Base-by-base conservation (phyloP, 2,888 invertebrate species). In the Cheilosia scutellata region DNA sequence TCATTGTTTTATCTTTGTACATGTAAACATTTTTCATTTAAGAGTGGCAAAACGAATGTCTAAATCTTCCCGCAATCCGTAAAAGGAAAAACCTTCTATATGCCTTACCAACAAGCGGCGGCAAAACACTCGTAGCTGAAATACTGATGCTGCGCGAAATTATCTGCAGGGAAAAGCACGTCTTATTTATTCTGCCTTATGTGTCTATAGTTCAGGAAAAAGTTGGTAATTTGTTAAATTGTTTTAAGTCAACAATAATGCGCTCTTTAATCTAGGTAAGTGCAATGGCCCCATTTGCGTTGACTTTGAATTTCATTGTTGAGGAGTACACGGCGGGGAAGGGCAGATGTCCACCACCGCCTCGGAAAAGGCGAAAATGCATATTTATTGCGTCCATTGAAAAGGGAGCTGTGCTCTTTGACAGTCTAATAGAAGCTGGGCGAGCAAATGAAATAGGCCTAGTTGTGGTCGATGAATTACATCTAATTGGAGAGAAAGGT, bases 121-220 rank as follows among this genome's bases (percentile, higher is more conserved):
- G 99, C 0, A 99, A 99, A 93, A 99, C 99, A 1, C 93, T 99
- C 33, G 98, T 99, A 11, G 98, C 99, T 0, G 99, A 99, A 93
- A 96, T 99, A 80, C 93, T 99, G 60, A 98, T 99, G 94, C 93
- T 99, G 20, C 94, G 95, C 53, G 97, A 98, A 93, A 93, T 99
- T 5, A 92, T 98, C 9, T 96, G 96, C 87, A 94, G 95, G 70
- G 95, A 95, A 89, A 95, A 94, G 88, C 97, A 98, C 94, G 97
- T 95, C 11, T 92, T 99, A 27, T 96, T 99, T 88, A 95, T 99
- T 88, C 93, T 99, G 80, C 99, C 99, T 0, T 99, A 96, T 93
- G 98, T 99, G 13, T 97, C 99, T 5, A 96, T 99, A 89, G 99
- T 99, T 0, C 98, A 99, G 91, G 99, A 99, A 93, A 99, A 99